Percentiles rank a stretch among this genome's conserved stretches.
Conservation (phyloP, 92 coral and sea anemone species). For the Bergia sp. region DNA sequence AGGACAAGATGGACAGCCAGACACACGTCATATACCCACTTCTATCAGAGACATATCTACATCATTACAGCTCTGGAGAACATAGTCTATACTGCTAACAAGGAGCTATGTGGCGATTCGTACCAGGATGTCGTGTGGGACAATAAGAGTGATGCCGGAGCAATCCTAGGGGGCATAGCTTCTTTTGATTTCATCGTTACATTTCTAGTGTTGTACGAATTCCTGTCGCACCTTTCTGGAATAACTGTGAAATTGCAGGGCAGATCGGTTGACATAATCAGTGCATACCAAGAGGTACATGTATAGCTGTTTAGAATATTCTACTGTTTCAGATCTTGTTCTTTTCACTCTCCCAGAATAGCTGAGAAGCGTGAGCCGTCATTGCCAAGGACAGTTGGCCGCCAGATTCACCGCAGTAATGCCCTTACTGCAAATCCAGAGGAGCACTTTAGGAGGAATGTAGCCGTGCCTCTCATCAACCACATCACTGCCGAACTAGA, state of each 20-base stretch:
- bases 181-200: too few species aligned
- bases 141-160: conserved; percentile 32
- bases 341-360: background rate
- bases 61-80: conserved; percentile 18
- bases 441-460: conserved; percentile 34
- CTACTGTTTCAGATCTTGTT: too few species aligned
- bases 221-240: conserved; percentile 51
- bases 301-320: background rate
- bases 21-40: conserved; percentile 35
- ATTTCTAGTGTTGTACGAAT: conserved; percentile 44
- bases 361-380: background rate
- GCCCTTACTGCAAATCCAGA: conserved; percentile 31
- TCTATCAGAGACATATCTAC: conserved; percentile 5
- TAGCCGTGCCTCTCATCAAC: conserved; percentile 41
- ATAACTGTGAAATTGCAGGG: conserved; percentile 59
- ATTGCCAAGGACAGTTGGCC: conserved; percentile 20
- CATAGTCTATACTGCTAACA: conserved; percentile 18
- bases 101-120: conserved; percentile 30
- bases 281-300: conserved; percentile 35
- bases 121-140: conserved; percentile 20
- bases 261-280: conserved; percentile 34
- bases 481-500: conserved; percentile 37
- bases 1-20: conserved; percentile 51
- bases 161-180: background rate
- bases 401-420: conserved; percentile 28